A percentile compares a stretch with the other conserved stretches of the same genome.
phyloP scores from a whole-genome alignment of 2,797 vertebrate genomes.

The Rhabdomys pumilio region DNA sequence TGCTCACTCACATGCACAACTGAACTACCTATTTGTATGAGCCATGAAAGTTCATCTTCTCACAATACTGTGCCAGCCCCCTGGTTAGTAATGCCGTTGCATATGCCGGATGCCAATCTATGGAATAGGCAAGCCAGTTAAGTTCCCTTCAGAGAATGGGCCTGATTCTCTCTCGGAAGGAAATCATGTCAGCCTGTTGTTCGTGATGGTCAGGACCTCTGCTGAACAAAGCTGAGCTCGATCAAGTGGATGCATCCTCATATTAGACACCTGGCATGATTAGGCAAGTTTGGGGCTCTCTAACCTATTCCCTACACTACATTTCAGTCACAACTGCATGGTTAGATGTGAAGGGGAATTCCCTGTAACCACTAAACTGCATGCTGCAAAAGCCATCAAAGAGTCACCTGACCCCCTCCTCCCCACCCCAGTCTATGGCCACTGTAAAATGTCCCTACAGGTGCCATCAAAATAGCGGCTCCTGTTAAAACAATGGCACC shows the following conservation, averaged over 20 bases:
- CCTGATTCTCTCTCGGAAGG: slow-evolving; percentile 87
- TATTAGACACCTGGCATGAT: fast-evolving
- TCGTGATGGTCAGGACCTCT: slow-evolving; percentile 76
- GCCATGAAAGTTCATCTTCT: slow-evolving; percentile 78
- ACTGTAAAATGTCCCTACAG: neutral
- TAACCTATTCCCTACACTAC: fast-evolving
- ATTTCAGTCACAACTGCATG: neutral
- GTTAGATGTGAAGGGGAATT: neutral
- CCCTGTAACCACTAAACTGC: neutral
- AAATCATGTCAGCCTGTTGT: slow-evolving; percentile 83
- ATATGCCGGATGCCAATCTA: slow-evolving; percentile 48
- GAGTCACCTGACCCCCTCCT: neutral
- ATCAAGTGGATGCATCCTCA: fast-evolving
- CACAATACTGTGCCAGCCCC: slow-evolving; percentile 76
- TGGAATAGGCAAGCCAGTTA: neutral
- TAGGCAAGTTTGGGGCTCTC: fast-evolving
- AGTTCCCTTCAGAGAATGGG: slow-evolving; percentile 84
- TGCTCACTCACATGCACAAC: neutral
- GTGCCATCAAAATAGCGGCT: neutral
- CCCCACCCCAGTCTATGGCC: neutral
- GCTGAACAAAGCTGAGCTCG: neutral
- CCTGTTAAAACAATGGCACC: neutral
- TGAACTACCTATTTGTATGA: slow-evolving; percentile 63
- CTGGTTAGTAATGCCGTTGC: slow-evolving; percentile 84
- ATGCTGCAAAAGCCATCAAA: neutral